phyloP scores from a whole-genome alignment of 1,140 invertebrate species.

The Drosophila pseudoobscura region DNA sequence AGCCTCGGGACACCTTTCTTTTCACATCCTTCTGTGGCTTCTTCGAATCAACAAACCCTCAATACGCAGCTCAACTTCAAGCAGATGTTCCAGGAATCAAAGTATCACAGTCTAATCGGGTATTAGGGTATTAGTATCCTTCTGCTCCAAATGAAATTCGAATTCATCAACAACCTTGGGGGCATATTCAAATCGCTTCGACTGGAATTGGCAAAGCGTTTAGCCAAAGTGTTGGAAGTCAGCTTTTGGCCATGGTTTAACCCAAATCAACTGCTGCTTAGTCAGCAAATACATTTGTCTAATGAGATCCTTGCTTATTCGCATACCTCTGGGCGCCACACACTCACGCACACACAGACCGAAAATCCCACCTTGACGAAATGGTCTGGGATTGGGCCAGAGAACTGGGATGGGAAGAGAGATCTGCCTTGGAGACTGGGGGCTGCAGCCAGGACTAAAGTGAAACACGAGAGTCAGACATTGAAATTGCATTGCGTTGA shows the following conservation, averaged over 20 bases:
- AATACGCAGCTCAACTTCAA: slow-evolving; percentile 18
- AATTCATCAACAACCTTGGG: background rate
- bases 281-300: slow-evolving; percentile 53
- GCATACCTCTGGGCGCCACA: background rate
- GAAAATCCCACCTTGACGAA: slow-evolving; percentile 28
- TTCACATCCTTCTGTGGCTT: too few relatives aligned
- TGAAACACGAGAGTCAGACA: slow-evolving; percentile 75
- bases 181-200: slow-evolving; percentile 33
- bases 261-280: slow-evolving; percentile 55
- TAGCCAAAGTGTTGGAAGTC: slow-evolving; percentile 1
- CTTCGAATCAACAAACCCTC: too few relatives aligned
- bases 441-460: slow-evolving; percentile 30
- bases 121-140: slow-evolving; percentile 11
- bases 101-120: slow-evolving; percentile 27
- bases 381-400: background rate
- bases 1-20: too few relatives aligned
- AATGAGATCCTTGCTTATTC: slow-evolving; percentile 38
- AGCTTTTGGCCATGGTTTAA: slow-evolving; percentile 15
- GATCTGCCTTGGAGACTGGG: background rate
- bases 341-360: slow-evolving; percentile 5
- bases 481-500: slow-evolving; percentile 81
- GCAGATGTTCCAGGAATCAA: slow-evolving; percentile 14
- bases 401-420: background rate
- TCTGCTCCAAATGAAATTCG: slow-evolving; percentile 7
- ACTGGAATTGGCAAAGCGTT: slow-evolving; percentile 35